These are phyloP conservation scores for Linyphia triangularis DNA, from an alignment of 2,888 invertebrate species.

Conservation along the genomic window DNA sequence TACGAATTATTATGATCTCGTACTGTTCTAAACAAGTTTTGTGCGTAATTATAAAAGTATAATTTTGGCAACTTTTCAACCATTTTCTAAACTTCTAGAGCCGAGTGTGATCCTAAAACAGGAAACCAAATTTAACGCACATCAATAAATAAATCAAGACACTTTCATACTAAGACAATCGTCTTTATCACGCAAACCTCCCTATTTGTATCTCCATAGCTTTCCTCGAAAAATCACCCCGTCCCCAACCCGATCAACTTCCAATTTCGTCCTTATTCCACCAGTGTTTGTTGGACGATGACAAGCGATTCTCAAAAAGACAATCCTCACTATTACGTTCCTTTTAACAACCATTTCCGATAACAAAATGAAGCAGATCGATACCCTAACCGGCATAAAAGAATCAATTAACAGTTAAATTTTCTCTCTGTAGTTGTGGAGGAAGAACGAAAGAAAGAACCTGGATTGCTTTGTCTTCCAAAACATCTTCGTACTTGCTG, in stretches of 20 bases:
- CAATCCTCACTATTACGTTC: not conserved
- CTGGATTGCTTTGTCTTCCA: constrained; percentile 14
- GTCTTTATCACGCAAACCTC: too few species aligned
- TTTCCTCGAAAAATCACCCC: too few species aligned
- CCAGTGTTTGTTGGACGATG: constrained; percentile 5
- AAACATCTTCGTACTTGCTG: constrained; percentile 13
- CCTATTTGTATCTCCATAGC: too few species aligned
- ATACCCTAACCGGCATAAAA: constrained; percentile 40
- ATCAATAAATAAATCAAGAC: too few species aligned
- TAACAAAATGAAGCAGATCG: constrained; percentile 14
- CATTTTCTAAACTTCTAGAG: too few species aligned
- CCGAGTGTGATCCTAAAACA: too few species aligned
- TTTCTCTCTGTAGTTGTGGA: not conserved
- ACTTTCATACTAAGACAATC: too few species aligned
- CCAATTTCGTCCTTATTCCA: constrained; percentile 1
- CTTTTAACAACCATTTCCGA: constrained; percentile 5
- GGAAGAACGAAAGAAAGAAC: not conserved
- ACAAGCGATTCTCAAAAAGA: constrained; percentile 27
- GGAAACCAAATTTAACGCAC: too few species aligned
- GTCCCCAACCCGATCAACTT: not conserved
- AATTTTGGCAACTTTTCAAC: too few species aligned
- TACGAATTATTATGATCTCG: too few species aligned
- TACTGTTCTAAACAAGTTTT: too few species aligned
- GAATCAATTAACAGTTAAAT: constrained; percentile 55
- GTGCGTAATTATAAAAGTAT: too few species aligned